Percentiles rank a stretch among this genome's conserved stretches.
Evolutionary conservation across 2,888 invertebrate species (phyloP).

Genomic region (Odontocolon sp.): DNA sequence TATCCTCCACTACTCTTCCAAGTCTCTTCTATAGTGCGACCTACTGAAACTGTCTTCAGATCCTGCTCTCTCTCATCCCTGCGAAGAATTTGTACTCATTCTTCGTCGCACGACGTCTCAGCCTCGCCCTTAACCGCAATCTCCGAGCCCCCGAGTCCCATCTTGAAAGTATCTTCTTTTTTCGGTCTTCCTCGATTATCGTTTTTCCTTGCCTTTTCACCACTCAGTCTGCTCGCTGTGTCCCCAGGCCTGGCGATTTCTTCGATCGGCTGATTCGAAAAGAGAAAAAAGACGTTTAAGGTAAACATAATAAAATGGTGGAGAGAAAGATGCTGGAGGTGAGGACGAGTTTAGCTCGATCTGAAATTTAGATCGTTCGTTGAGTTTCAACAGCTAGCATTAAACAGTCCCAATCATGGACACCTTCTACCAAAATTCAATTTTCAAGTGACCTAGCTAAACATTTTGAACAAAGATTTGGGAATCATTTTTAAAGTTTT

Average conservation of each 20-base stretch:
- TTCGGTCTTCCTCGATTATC: conserved; percentile 53
- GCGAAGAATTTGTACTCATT: conserved; percentile 19
- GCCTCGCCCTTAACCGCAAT: conserved; percentile 34
- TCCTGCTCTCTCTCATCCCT: conserved; percentile 40
- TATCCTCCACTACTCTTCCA: conserved; percentile 49
- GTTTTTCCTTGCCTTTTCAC: conserved; percentile 14
- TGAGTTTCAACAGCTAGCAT: too few species aligned
- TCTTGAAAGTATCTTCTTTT: conserved; percentile 66
- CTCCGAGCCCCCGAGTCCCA: conserved; percentile 36
- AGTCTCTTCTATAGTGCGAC: conserved; percentile 43
- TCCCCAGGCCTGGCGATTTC: conserved; percentile 57
- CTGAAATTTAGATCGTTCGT: too few species aligned
- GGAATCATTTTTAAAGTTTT: too few species aligned
- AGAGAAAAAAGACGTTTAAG: neutral
- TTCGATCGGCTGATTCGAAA: conserved; percentile 67
- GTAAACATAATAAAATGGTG: conserved; percentile 41
- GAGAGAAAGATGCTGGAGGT: neutral
- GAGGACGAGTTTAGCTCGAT: too few species aligned
- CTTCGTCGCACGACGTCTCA: conserved; percentile 35
- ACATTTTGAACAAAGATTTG: too few species aligned
- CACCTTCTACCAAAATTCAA: too few species aligned
- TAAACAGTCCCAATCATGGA: too few species aligned
- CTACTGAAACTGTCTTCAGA: conserved; percentile 53
- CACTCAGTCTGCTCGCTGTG: conserved; percentile 15
- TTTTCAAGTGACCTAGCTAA: too few species aligned